Evolutionary conservation across 2,797 vertebrate genomes (phyloP).

Genomic region (Leptodactylus fallax): DNA sequence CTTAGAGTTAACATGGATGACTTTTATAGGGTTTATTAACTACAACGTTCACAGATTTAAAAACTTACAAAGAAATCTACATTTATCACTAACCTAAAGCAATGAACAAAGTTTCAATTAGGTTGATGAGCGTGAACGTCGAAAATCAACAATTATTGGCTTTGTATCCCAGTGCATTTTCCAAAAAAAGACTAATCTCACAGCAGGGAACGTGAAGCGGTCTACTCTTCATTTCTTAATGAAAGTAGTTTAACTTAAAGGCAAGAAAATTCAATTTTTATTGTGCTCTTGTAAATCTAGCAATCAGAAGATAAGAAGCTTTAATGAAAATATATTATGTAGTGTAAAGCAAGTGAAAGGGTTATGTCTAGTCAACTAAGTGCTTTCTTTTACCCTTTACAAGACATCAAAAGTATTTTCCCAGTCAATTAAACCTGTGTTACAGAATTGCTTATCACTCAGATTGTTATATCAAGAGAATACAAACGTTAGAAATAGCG

Average conservation of each 20-base stretch:
- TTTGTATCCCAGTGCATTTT: constrained; percentile 31
- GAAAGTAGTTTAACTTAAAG: constrained; percentile 51
- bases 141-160: constrained; percentile 42
- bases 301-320: constrained; percentile 53
- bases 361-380: constrained; percentile 47
- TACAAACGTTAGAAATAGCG: background rate
- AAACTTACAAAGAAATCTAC: background rate
- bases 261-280: constrained; percentile 54
- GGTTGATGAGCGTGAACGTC: constrained; percentile 4
- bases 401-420: constrained; percentile 49
- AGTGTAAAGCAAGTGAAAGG: constrained; percentile 40
- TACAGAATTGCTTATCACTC: constrained; percentile 30
- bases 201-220: constrained; percentile 8
- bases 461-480: background rate
- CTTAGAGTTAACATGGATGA: background rate
- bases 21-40: background rate
- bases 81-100: constrained; percentile 22
- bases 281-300: constrained; percentile 51
- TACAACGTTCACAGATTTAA: background rate
- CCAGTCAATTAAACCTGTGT: constrained; percentile 22
- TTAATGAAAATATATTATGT: constrained; percentile 55
- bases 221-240: constrained; percentile 40
- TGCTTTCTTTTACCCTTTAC: constrained; percentile 42
- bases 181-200: constrained; percentile 26
- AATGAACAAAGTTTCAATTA: background rate